Conservation (phyloP, 1,140 invertebrate species). For the Akabosia matsudoensis region DNA sequence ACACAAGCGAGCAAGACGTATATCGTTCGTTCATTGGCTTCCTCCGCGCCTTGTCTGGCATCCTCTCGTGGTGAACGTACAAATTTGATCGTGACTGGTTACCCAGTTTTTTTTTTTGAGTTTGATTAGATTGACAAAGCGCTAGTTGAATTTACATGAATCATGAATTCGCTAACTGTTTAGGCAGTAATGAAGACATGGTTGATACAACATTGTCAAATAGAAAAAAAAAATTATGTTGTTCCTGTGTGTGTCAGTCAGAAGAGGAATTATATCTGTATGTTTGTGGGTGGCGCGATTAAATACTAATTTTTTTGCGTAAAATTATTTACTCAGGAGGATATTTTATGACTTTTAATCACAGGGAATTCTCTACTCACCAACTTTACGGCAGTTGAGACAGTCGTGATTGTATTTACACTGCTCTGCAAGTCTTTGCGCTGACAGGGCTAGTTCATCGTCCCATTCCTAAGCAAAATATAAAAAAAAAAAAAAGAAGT, state of each 20-base stretch:
- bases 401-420: conserved; percentile 72
- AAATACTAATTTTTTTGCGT: background rate
- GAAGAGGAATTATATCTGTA: too few relatives aligned
- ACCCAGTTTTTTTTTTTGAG: background rate
- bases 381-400: conserved; percentile 56
- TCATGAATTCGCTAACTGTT: too few relatives aligned
- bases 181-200: too few relatives aligned
- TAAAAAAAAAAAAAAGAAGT: background rate
- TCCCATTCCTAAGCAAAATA: conserved; percentile 68
- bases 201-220: too few relatives aligned
- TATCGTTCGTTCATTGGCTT: background rate
- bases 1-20: too few relatives aligned
- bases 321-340: too few relatives aligned
- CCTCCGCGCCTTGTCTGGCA: too few relatives aligned
- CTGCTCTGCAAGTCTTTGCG: conserved; percentile 76
- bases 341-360: too few relatives aligned
- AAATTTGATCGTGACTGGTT: conserved; percentile 1
- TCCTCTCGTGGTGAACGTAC: background rate
- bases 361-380: conserved; percentile 55
- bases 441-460: conserved; percentile 73
- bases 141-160: too few relatives aligned
- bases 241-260: too few relatives aligned
- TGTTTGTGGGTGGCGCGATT: background rate
- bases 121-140: too few relatives aligned
- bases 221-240: too few relatives aligned